Percentiles rank a stretch among this genome's conserved stretches.
These are phyloP conservation scores for Tyto alba DNA, from an alignment of 2,113 vertebrate genomes.

Conservation along the genomic window DNA sequence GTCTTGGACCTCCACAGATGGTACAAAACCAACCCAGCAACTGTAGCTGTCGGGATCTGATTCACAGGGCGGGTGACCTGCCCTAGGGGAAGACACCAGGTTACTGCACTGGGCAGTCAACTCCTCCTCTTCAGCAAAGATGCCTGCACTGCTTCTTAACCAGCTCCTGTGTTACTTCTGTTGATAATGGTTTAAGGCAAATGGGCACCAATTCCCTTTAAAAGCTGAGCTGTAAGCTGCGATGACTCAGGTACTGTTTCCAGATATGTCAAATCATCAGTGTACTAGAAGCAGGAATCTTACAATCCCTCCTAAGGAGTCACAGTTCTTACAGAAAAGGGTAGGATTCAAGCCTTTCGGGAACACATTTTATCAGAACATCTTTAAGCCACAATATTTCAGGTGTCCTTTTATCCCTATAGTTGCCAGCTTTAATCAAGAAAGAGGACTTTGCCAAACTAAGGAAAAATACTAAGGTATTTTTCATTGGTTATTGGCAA, in stretches of 20 bases:
- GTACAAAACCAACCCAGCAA: background rate
- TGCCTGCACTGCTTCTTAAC: background rate
- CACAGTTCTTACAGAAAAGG: background rate
- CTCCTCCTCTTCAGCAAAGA: background rate
- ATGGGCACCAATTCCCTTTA: background rate
- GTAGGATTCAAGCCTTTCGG: background rate
- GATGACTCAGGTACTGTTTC: background rate
- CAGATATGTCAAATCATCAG: background rate
- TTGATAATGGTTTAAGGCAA: background rate
- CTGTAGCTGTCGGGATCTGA: background rate
- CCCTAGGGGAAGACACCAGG: background rate
- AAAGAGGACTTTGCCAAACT: background rate
- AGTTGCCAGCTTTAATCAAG: constrained; percentile 9
- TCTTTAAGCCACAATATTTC: background rate
- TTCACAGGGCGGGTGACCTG: background rate
- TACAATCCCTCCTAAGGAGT: background rate
- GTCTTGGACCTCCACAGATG: background rate
- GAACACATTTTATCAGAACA: background rate
- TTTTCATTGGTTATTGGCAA: background rate
- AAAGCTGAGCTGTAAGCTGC: background rate
- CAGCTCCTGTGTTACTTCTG: background rate
- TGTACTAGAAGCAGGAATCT: background rate
- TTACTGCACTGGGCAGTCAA: background rate
- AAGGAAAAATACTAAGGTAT: background rate
- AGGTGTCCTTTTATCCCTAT: background rate